Base-by-base conservation (phyloP, 2,888 invertebrate genomes). In the Drosophila nr. perissopoda region DNA sequence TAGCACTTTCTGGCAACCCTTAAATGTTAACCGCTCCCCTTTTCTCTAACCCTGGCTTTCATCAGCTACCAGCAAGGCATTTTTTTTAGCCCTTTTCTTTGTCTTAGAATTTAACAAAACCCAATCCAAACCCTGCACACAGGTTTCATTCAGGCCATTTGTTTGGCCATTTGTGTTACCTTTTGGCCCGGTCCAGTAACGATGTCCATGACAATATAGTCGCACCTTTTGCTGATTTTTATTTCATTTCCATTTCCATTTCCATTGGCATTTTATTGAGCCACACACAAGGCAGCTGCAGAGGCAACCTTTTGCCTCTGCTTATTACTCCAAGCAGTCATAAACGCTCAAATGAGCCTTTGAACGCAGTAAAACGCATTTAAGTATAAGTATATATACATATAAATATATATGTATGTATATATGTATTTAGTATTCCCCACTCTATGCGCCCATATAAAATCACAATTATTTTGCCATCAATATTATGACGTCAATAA, bases 211-310 rank as follows among this genome's bases (percentile, higher is more conserved):
- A 69, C 85, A 84, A 83, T 87, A 81, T 86, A 68, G 71, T 80
- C 73, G 79, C 87, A 88, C 85, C 90, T 88, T 90, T 90, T 85
- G 76, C 78, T 88, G 89, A 86, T 86, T 90, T 90, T 86, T 90
- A 85, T 89, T 85, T 82, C 86, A 76, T 74, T 89, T 87, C 84
- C 71, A 85, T 90, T 90, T 82, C 68, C 82, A 89, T 25, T 34
- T 3, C 6, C 34, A 54, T 27, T 57, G 83, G 76, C 80, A 82
- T 89, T 89, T 85, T 89, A 85, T 85, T 89, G 84, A 84, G 63
- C 76, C 87, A 76, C 81, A 74, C 74, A 13, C 46, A 21, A 1
- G 3, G 21, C 42, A 3, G 21, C 13, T 21, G 46, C 46, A 42
- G 46, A 51, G 64, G 68, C 72, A 86, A 82, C 89, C 79, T 83